Evolutionary conservation across 2,888 invertebrate genomes (phyloP), one percentile per base, ranked within the genome.

Genomic region (Melanostoma scalare): DNA sequence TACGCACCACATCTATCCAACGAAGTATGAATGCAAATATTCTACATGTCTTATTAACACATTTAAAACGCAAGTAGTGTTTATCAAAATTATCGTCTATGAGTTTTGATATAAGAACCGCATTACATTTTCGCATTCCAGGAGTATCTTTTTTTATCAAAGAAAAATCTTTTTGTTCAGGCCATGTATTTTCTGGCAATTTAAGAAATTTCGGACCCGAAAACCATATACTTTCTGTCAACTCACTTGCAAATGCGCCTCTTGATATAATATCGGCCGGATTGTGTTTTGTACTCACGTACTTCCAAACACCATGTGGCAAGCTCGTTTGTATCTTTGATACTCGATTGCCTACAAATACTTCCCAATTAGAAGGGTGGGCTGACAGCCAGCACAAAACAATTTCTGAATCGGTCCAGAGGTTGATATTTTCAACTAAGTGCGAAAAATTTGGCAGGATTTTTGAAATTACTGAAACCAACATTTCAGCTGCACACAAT

Each of bases 301-400:
- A 3, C 38, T 38, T 2, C 31, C 63, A 50, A 30, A 4, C 10
- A 38, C 4, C 31, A 5, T 48, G 20, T 31, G 10, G 50, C 30
- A 50, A 30, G 50, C 3, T 35, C 10, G 46, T 36, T 36, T 61
- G 48, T 35, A 61, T 61, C 31, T 60, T 60, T 20, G 61, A 61
- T 8, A 61, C 4, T 46, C 61, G 31, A 31, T 60, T 60, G 6
- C 33, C 58, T 20, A 48, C 6, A 20, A 52, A 52, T 9, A 33
- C 33, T 20, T 48, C 20, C 48, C 48, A 48, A 48, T 6, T 6
- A 10, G 48, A 48, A 5, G 48, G 20, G 1, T 20, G 20, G 20
- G 20, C 20, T 20, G 20, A 20, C 20, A 20, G 20, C 20, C 20
- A 20, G 20, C 20, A 10, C 6, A 48, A 52, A 52, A 33, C 52